A percentile compares a stretch with the other conserved stretches of the same genome.
These are phyloP conservation scores for Balearica regulorum DNA, from an alignment of 2,797 vertebrate genomes.

Conservation along the genomic window DNA sequence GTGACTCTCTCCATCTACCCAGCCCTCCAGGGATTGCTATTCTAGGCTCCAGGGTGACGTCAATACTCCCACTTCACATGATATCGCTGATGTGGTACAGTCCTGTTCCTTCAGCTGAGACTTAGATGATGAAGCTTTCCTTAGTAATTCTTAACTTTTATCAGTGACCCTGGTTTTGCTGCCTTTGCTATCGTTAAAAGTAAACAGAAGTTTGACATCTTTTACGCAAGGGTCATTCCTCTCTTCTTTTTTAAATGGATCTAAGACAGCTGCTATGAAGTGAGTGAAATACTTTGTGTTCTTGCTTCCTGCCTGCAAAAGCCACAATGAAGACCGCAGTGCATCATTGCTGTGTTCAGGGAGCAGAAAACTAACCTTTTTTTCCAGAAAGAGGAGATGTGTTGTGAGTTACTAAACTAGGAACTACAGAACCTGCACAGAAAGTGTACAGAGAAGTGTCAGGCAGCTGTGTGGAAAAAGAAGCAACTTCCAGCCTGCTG, in stretches of 20 bases:
- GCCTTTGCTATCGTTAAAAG: neutral
- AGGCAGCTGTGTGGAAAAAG: neutral
- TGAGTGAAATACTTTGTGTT: neutral
- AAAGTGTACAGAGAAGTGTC: neutral
- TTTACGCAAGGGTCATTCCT: neutral
- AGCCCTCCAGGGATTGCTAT: constrained; percentile 8
- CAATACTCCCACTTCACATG: neutral
- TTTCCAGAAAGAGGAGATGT: neutral
- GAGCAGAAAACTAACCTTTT: neutral
- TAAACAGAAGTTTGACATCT: neutral
- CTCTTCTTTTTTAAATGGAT: neutral
- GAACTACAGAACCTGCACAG: neutral
- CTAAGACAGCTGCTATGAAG: neutral
- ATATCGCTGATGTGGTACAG: neutral
- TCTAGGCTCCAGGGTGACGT: constrained; percentile 18
- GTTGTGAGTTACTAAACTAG: neutral
- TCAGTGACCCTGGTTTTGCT: neutral
- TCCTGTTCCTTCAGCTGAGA: neutral
- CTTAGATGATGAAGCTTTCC: neutral
- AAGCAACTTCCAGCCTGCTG: neutral
- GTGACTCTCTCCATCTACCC: neutral
- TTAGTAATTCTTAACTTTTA: neutral
- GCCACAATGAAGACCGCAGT: neutral
- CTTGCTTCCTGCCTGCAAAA: neutral
- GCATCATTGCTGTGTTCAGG: neutral